phyloP scores from a whole-genome alignment of 2,113 vertebrate species.

The Heliornis fulica region DNA sequence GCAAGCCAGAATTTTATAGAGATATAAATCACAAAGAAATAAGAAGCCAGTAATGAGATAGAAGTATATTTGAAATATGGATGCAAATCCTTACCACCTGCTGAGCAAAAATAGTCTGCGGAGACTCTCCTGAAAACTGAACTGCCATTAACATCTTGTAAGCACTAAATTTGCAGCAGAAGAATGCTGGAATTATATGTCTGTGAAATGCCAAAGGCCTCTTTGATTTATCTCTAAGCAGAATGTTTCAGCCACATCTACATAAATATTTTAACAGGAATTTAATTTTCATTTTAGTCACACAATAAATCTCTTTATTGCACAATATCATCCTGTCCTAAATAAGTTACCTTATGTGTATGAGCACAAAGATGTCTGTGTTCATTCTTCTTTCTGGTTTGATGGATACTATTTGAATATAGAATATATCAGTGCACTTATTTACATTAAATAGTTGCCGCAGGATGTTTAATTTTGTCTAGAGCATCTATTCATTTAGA shows the following conservation, averaged over 20 bases:
- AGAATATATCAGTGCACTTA: neutral
- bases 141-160: conserved; percentile 73
- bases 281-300: conserved; percentile 76
- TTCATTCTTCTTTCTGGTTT: conserved; percentile 37
- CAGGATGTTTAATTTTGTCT: conserved; percentile 37
- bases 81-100: conserved; percentile 76
- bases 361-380: neutral
- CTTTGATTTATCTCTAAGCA: conserved; percentile 71
- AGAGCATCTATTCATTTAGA: conserved; percentile 31
- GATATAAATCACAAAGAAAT: conserved; percentile 78
- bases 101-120: conserved; percentile 71
- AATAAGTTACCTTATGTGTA: conserved; percentile 51
- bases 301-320: conserved; percentile 60
- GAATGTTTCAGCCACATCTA: conserved; percentile 70
- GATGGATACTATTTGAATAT: conserved; percentile 39
- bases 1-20: conserved; percentile 71
- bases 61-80: conserved; percentile 79
- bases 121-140: conserved; percentile 69
- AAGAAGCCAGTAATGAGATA: conserved; percentile 78
- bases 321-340: conserved; percentile 30
- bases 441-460: conserved; percentile 43
- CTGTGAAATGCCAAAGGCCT: conserved; percentile 70
- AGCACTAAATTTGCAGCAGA: conserved; percentile 70
- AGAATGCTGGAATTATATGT: conserved; percentile 60
- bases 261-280: conserved; percentile 80